Evolutionary conservation across 2,797 vertebrate genomes (phyloP), one percentile per base, ranked within the genome.

Genomic region (Onychomys torridus): DNA sequence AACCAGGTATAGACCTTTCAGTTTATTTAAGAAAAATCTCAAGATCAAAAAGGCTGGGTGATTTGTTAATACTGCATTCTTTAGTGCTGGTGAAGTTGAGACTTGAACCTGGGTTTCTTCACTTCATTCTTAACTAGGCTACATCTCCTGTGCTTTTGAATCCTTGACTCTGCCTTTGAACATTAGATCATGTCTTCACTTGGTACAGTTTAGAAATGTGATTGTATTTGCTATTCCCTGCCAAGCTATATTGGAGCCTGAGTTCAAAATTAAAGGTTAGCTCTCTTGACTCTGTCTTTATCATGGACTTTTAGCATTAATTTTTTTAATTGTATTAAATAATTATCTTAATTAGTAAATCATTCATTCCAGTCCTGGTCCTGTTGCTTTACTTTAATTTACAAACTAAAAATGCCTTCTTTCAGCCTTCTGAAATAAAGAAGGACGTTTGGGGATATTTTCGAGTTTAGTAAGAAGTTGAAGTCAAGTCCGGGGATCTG

Each of bases 1-100:
- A 61, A 91, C 49, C 90, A 94, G 63, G 4, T 78, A 65, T 61
- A 91, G 63, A 55, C 34, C 43, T 96, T 96, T 92, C 21, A 49
- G 57, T 97, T 89, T 92, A 89, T 95, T 90, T 90, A 77, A 75
- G 76, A 88, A 90, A 91, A 89, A 55, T 90, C 37, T 61, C n/a
- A 90, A 94, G 84, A 95, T 94, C 86, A 93, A 75, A 97, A 87
- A 87, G 90, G 27, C 77, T 89, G 81, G 63, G 61, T 92, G 76
- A 91, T 91, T 95, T 96, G 90, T 85, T 82, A 85, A 0, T n/a
- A 78, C 88, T 95, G n/a, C 2, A 40, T 85, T 87, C 10, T 67
- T 90, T 79, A 49, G 29, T 76, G 67, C 13, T 91, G 71, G 40
- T 34, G 43, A 61, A 95, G 10, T 73, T 89, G 46, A 29, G 77